Conservation (phyloP, 1,140 invertebrate genomes). For the Drosophila nebulosa region DNA sequence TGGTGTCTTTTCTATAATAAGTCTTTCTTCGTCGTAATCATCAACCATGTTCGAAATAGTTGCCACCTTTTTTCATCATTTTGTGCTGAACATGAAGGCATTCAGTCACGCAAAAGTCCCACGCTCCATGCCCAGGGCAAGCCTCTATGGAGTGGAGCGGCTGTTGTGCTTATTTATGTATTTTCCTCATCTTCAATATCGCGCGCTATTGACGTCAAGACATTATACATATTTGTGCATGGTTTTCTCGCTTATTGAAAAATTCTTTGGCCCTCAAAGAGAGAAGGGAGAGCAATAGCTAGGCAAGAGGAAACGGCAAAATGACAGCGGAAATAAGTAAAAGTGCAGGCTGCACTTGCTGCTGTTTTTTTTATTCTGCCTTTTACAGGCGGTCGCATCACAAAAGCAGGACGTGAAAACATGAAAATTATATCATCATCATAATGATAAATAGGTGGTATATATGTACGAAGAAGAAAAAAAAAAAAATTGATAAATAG, state of each 20-base stretch:
- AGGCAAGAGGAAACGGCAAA: constrained; percentile 19
- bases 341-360: neutral
- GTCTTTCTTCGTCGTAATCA: neutral
- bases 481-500: neutral
- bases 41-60: neutral
- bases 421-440: neutral
- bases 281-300: neutral
- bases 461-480: neutral
- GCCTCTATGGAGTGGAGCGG: neutral
- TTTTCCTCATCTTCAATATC: constrained; percentile 35
- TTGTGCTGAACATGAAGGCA: neutral
- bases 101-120: neutral
- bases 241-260: constrained; percentile 45
- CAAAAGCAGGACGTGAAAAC: neutral
- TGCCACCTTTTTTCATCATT: neutral
- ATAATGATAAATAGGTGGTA: neutral
- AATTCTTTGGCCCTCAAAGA: constrained; percentile 43
- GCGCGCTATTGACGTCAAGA: neutral
- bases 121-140: neutral
- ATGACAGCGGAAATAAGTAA: constrained; percentile 17
- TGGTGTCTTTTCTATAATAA: neutral
- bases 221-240: constrained; percentile 38
- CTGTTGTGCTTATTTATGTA: constrained; percentile 58
- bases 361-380: neutral
- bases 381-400: neutral